These are phyloP conservation scores for Leptinotarsa texana DNA, from an alignment of 1,140 invertebrate genomes.

Conservation along the genomic window DNA sequence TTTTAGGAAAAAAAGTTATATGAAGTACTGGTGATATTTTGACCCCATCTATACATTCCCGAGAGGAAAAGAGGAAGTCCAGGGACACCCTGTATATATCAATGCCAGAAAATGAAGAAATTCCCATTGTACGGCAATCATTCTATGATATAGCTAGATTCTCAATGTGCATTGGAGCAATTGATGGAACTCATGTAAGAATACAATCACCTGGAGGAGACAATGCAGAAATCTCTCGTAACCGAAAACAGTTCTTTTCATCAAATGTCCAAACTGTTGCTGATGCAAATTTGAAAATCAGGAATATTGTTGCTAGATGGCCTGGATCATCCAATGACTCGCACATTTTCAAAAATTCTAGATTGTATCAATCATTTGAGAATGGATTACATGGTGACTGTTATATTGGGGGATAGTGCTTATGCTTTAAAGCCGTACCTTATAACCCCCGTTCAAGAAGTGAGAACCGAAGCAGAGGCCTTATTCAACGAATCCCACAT, in stretches of 20 bases:
- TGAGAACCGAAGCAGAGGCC: constrained; percentile 34
- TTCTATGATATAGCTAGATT: constrained; percentile 47
- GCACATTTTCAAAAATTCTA: too few relatives aligned
- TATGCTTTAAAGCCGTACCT: constrained; percentile 43
- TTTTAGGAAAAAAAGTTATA: too few relatives aligned
- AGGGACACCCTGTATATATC: too few relatives aligned
- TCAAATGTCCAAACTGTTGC: constrained; percentile 52
- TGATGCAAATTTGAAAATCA: constrained; percentile 18
- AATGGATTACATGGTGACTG: background rate
- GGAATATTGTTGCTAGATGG: constrained; percentile 25
- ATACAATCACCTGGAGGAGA: constrained; percentile 34
- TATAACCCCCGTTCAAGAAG: constrained; percentile 42
- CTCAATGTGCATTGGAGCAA: constrained; percentile 48
- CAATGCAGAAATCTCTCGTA: constrained; percentile 52
- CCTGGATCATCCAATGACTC: constrained; percentile 50
- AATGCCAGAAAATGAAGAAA: constrained; percentile 39
- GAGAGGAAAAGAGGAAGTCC: too few relatives aligned
- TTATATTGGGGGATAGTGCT: too few relatives aligned
- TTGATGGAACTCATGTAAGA: constrained; percentile 50
- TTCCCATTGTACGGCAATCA: constrained; percentile 21
- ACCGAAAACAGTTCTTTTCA: constrained; percentile 53
- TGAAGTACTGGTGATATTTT: too few relatives aligned
- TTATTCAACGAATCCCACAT: constrained; percentile 56
- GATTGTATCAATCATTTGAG: background rate
- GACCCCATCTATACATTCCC: too few relatives aligned